phyloP scores from a whole-genome alignment of 2,113 vertebrate species.

The Cynopterus brachyotis region DNA sequence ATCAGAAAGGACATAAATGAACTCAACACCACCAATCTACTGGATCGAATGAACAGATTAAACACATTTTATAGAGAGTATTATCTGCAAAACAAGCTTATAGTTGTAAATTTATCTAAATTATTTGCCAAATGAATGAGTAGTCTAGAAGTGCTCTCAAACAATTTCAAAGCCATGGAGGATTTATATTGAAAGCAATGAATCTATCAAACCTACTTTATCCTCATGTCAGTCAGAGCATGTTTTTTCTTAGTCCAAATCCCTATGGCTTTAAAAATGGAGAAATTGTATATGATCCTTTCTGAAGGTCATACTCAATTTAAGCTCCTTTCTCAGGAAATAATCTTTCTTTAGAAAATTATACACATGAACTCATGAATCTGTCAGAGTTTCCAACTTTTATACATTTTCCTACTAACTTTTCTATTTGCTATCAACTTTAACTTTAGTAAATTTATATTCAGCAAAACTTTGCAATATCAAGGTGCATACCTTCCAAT shows the following conservation, averaged over 20 bases:
- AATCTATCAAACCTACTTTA: conserved; percentile 24
- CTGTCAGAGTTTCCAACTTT: background rate
- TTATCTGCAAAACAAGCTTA: background rate
- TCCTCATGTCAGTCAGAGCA: background rate
- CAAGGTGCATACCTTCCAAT: background rate
- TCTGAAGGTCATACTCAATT: background rate
- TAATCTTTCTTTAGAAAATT: background rate
- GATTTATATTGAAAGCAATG: conserved; percentile 33
- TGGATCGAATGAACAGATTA: background rate
- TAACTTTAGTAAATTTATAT: background rate
- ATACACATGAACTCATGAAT: background rate
- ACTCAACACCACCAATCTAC: background rate
- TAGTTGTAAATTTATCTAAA: conserved; percentile 34
- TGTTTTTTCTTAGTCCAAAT: background rate
- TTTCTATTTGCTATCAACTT: background rate
- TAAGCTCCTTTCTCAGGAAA: background rate
- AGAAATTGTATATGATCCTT: background rate
- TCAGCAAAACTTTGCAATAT: background rate
- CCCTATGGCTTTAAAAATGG: background rate
- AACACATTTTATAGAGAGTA: background rate
- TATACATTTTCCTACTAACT: background rate
- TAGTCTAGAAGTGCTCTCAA: background rate
- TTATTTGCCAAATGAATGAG: background rate
- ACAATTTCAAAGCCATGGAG: conserved; percentile 10
- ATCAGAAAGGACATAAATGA: background rate